Evolutionary conservation across 2,888 invertebrate genomes (phyloP).

Genomic region (Tetrapedia diversipes): DNA sequence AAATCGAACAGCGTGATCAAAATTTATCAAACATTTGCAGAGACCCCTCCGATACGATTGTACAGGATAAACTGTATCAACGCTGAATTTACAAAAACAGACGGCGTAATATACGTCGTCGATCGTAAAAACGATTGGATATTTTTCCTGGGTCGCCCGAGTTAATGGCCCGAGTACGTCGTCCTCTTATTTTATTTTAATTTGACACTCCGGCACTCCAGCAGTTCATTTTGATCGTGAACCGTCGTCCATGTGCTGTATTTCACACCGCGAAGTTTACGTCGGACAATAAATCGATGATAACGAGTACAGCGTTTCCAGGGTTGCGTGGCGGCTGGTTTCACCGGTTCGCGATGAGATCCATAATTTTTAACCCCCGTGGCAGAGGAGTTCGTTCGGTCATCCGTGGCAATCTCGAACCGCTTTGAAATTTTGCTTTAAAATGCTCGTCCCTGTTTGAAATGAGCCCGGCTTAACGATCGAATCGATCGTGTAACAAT

Average conservation of each 20-base stretch:
- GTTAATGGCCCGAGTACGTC: slow-evolving; percentile 4
- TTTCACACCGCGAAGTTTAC: slow-evolving; percentile 36
- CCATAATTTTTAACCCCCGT: slow-evolving; percentile 39
- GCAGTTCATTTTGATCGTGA: slow-evolving; percentile 38
- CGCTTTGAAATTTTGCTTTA: slow-evolving; percentile 25
- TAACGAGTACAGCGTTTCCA: slow-evolving; percentile 45
- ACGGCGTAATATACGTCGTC: not conserved
- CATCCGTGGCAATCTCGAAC: slow-evolving; percentile 3
- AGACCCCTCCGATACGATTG: not conserved
- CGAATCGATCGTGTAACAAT: slow-evolving; percentile 18
- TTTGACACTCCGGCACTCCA: slow-evolving; percentile 40
- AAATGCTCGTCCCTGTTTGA: not conserved
- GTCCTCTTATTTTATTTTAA: slow-evolving; percentile 39
- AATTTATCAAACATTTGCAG: not conserved
- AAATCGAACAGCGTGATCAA: not conserved
- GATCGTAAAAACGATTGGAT: slow-evolving; percentile 18
- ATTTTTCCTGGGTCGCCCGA: not conserved
- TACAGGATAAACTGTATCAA: not conserved
- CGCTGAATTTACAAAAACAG: not conserved
- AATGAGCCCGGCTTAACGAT: not conserved
- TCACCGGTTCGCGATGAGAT: slow-evolving; percentile 28
- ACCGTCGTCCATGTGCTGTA: slow-evolving; percentile 13
- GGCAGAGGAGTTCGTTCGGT: slow-evolving; percentile 25
- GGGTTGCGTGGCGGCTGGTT: slow-evolving; percentile 12
- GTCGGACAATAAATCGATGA: slow-evolving; percentile 49